These are phyloP conservation scores for Eupithecia vulgata DNA, from an alignment of 2,888 invertebrate genomes.

Conservation along the genomic window DNA sequence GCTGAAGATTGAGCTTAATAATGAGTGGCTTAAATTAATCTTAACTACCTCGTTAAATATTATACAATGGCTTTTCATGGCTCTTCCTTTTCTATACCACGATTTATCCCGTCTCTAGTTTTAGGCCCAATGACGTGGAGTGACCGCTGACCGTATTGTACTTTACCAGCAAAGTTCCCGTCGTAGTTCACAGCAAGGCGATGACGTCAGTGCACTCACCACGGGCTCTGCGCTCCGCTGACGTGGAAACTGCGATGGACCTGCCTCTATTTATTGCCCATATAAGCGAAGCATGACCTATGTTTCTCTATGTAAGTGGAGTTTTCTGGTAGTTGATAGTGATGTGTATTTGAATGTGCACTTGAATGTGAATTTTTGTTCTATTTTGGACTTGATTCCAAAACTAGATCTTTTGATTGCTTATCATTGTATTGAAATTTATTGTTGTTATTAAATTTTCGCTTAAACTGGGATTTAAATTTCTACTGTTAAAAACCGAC, in stretches of 20 bases:
- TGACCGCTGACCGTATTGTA: not conserved
- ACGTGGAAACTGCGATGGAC: slow-evolving; percentile 26
- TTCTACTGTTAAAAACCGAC: not conserved
- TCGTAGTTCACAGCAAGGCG: slow-evolving; percentile 16
- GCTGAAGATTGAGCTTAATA: too few species aligned
- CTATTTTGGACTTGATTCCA: not conserved
- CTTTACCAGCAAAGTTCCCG: not conserved
- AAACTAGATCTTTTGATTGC: not conserved
- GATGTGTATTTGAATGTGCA: not conserved
- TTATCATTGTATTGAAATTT: not conserved
- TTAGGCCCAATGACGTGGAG: not conserved
- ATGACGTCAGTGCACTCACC: slow-evolving; percentile 33
- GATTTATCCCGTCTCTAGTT: not conserved
- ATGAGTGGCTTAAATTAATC: not conserved
- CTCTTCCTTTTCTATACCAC: not conserved
- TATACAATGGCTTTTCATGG: not conserved
- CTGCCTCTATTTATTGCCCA: slow-evolving; percentile 16
- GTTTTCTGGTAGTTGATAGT: not conserved
- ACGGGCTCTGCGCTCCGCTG: slow-evolving; percentile 27
- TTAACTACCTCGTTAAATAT: not conserved
- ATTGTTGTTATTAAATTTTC: not conserved
- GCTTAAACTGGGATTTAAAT: not conserved
- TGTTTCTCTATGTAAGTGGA: not conserved
- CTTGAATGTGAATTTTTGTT: not conserved
- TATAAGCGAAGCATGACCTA: not conserved